phyloP scores from a whole-genome alignment of 1,140 invertebrate genomes.

The Formica exsecta region DNA sequence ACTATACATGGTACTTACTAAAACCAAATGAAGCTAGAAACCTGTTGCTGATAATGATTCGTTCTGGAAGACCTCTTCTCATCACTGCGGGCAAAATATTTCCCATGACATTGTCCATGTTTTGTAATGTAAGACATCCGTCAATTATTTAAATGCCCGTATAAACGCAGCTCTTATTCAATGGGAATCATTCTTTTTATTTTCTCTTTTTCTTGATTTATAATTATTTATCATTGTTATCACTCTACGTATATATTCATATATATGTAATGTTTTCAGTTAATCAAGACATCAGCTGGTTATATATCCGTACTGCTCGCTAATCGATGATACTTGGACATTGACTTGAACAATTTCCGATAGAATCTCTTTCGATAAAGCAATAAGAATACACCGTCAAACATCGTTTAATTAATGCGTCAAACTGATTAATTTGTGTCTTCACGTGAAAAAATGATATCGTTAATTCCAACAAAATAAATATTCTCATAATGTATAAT shows the following conservation, averaged over 20 bases:
- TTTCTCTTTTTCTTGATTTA: neutral
- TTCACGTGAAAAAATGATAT: no score
- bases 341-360: neutral
- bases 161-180: neutral
- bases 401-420: neutral
- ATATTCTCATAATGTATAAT: constrained; percentile 1
- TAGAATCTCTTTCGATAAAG: neutral
- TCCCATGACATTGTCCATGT: constrained; percentile 41
- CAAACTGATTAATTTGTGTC: neutral
- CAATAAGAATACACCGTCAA: neutral
- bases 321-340: constrained; percentile 13
- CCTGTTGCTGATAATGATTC: constrained; percentile 26
- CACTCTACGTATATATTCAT: neutral
- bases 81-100: constrained; percentile 38
- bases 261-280: neutral
- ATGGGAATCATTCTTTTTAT: no score
- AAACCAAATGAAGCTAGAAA: constrained; percentile 12
- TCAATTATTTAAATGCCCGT: neutral
- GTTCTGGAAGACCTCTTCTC: constrained; percentile 17
- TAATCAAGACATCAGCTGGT: constrained; percentile 28
- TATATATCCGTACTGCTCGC: constrained; percentile 25
- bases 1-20: constrained; percentile 18
- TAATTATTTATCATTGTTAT: constrained; percentile 15
- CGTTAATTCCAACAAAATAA: neutral
- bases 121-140: constrained; percentile 21